Evolutionary conservation across 2,797 vertebrate species (phyloP).

Genomic region (Enteromius fasciolatus): DNA sequence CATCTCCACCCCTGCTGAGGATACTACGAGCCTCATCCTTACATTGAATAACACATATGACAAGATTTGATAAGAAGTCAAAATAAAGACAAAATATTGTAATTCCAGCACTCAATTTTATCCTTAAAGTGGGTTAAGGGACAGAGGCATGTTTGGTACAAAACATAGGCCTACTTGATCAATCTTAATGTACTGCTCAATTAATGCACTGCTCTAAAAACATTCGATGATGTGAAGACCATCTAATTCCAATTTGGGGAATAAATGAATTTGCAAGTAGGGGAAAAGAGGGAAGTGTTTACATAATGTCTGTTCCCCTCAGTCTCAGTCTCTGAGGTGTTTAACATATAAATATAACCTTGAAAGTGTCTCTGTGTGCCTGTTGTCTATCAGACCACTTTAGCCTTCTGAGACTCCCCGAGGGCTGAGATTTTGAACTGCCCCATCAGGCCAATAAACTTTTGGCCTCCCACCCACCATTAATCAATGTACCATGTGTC

Average conservation of each 20-base stretch:
- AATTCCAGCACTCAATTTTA: not conserved
- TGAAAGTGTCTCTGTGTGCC: constrained; percentile 61
- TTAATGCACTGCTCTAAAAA: not conserved
- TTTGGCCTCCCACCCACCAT: constrained; percentile 22
- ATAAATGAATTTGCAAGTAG: constrained; percentile 37
- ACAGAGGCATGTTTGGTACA: not conserved
- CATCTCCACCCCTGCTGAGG: constrained; percentile 15
- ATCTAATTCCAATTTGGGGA: constrained; percentile 23
- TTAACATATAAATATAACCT: constrained; percentile 67
- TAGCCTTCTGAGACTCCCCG: constrained; percentile 14
- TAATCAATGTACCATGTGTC: constrained; percentile 32
- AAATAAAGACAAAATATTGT: not conserved
- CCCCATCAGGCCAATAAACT: constrained; percentile 20
- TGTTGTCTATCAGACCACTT: constrained; percentile 48
- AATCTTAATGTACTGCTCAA: not conserved
- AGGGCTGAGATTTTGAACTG: constrained; percentile 25
- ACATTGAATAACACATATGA: not conserved
- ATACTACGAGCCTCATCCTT: constrained; percentile 4
- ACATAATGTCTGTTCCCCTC: constrained; percentile 62
- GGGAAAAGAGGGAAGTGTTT: constrained; percentile 52
- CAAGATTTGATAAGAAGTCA: not conserved
- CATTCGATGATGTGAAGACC: constrained; percentile 4
- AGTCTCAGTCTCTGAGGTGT: constrained; percentile 51
- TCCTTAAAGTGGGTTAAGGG: not conserved
- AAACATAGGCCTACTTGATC: not conserved